These are phyloP conservation scores for Tenthredo notha DNA, from an alignment of 2,888 invertebrate species.

Conservation along the genomic window DNA sequence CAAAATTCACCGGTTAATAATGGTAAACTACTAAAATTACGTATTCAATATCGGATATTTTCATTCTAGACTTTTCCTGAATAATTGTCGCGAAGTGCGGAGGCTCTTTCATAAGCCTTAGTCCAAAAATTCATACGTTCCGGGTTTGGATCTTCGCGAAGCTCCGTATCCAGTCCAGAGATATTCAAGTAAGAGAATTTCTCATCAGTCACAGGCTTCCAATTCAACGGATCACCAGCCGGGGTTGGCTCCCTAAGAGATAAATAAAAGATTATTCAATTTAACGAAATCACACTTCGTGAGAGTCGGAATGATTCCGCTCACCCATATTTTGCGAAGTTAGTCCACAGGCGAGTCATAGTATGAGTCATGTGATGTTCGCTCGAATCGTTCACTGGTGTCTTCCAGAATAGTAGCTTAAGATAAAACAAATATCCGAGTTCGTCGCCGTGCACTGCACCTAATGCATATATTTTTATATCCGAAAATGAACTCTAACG, in stretches of 20 bases:
- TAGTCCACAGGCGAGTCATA: slow-evolving; percentile 77
- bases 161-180: not conserved
- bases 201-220: not conserved
- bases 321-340: slow-evolving; percentile 80
- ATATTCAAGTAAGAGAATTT: not conserved
- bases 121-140: not conserved
- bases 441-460: not conserved
- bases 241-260: slow-evolving; percentile 78
- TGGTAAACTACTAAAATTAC: not conserved
- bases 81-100: not conserved
- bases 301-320: slow-evolving; percentile 30
- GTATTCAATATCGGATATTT: not conserved
- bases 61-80: not conserved
- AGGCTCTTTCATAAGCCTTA: not conserved
- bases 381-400: slow-evolving; percentile 76
- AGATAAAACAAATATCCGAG: not conserved
- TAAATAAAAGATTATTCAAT: too few relatives aligned
- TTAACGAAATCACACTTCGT: not conserved
- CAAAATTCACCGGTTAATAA: too few relatives aligned
- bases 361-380: not conserved
- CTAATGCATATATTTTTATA: not conserved
- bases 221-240: slow-evolving; percentile 73
- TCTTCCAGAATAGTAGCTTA: slow-evolving; percentile 61
- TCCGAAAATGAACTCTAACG: not conserved
- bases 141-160: not conserved